Percentiles rank a stretch among this genome's conserved stretches.
Evolutionary conservation across 2,113 vertebrate species (phyloP).

Genomic region (Suncus etruscus): DNA sequence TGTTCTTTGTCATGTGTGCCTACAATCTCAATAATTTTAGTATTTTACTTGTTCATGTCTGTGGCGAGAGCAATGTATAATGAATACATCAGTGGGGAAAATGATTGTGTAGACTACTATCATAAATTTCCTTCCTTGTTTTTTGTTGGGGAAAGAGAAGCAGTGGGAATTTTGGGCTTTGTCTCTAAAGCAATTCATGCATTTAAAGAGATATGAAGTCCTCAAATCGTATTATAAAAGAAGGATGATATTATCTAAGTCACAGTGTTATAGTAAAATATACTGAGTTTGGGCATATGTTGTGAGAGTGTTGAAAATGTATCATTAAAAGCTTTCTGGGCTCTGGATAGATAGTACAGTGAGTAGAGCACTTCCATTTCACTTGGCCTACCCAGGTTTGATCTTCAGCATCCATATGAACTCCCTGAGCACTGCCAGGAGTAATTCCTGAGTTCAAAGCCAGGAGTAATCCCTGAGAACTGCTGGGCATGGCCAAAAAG

Average conservation of each 20-base stretch:
- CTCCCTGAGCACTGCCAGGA: too few relatives aligned
- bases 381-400: too few relatives aligned
- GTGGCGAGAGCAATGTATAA: conserved; percentile 40
- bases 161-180: neutral
- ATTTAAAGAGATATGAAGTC: conserved; percentile 42
- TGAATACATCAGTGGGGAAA: conserved; percentile 51
- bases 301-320: conserved; percentile 24
- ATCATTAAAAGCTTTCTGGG: neutral
- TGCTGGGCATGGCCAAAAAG: too few relatives aligned
- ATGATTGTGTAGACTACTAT: conserved; percentile 24
- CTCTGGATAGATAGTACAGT: too few relatives aligned
- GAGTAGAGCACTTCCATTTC: too few relatives aligned
- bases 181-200: neutral
- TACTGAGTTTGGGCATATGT: neutral
- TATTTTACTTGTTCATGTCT: conserved; percentile 45
- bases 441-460: too few relatives aligned
- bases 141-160: neutral
- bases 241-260: conserved; percentile 25
- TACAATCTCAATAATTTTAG: neutral
- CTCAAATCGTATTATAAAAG: conserved; percentile 51
- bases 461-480: too few relatives aligned
- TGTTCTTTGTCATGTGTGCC: too few relatives aligned
- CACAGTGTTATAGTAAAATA: neutral
- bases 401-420: too few relatives aligned
- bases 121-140: conserved; percentile 56